Percentiles rank a stretch among this genome's conserved stretches.
Conservation (phyloP, 2,797 vertebrate genomes). For the Nyctibius grandis region DNA sequence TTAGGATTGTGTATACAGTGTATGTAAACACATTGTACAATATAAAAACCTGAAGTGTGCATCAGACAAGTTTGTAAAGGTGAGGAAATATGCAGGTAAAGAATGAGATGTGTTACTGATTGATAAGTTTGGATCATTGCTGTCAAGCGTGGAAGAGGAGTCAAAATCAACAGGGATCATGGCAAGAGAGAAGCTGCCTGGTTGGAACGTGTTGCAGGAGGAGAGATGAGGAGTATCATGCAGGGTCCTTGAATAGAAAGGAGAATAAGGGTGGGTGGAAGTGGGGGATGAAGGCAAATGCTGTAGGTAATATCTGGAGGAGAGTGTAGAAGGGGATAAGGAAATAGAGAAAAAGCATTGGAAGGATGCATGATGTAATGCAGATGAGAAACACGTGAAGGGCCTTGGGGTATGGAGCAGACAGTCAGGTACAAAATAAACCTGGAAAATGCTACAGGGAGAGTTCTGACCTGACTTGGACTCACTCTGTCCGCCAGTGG, state of each 20-base stretch:
- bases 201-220: not conserved
- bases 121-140: not conserved
- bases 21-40: not conserved
- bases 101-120: not conserved
- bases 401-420: not conserved
- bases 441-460: not conserved
- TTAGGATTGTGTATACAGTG: not conserved
- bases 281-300: not conserved
- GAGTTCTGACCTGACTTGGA: not conserved
- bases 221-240: accelerated
- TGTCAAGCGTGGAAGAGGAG: not conserved
- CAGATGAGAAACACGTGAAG: not conserved
- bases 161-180: not conserved
- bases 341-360: not conserved
- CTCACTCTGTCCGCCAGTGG: accelerated
- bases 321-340: not conserved
- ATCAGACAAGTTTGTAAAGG: not conserved
- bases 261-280: not conserved
- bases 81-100: not conserved
- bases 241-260: not conserved
- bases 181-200: not conserved
- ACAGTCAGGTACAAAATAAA: not conserved
- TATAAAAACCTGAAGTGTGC: not conserved
- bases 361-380: not conserved
- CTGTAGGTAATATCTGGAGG: not conserved